Evolutionary conservation across 2,888 invertebrate species (phyloP), one percentile per base, ranked within the genome.

Genomic region (Ornithoptera priamus): DNA sequence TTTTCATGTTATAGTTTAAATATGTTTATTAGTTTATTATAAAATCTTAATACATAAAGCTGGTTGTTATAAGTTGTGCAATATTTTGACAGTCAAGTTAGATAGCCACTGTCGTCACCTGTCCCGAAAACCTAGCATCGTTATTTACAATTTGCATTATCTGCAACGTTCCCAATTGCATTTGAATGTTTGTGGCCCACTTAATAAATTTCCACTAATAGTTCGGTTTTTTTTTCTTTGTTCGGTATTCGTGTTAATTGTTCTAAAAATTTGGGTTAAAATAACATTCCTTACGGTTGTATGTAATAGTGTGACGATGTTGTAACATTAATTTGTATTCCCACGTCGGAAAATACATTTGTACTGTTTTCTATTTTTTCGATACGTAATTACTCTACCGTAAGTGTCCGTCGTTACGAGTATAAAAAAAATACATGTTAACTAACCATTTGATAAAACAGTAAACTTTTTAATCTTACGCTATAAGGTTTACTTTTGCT

Each of bases 151-250:
- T 71, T 66, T 62, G 74, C 65, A 74, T 70, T 63, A 65, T 62
- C 58, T 74, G 61, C 72, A 68, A 71, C 77, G 85, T 68, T 69
- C 85, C 77, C 80, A 88, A 88, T 89, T 83, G 81, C 78, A 82
- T 86, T 86, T 83, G 86, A 88, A 88, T 87, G 87, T 85, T 84
- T 85, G 84, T 86, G 89, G 64, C 81, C 90, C 72, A 85, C 80
- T 83, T 87, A 75, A 79, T 80, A 77, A 79, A 81, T 85, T 83
- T 85, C 81, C 82, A 78, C 81, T 80, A 85, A 85, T 85, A 83
- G 74, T 75, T 71, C 70, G 73, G 78, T 73, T 71, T 83, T 83
- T 42, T 46, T 85, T 86, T 83, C 87, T 87, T 88, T 86, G 86
- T 87, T 80, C 71, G 62, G 72, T 76, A 88, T 86, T 81, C 74